Evolutionary conservation across 2,888 invertebrate species (phyloP).

Genomic region (Teleogryllus oceanicus): DNA sequence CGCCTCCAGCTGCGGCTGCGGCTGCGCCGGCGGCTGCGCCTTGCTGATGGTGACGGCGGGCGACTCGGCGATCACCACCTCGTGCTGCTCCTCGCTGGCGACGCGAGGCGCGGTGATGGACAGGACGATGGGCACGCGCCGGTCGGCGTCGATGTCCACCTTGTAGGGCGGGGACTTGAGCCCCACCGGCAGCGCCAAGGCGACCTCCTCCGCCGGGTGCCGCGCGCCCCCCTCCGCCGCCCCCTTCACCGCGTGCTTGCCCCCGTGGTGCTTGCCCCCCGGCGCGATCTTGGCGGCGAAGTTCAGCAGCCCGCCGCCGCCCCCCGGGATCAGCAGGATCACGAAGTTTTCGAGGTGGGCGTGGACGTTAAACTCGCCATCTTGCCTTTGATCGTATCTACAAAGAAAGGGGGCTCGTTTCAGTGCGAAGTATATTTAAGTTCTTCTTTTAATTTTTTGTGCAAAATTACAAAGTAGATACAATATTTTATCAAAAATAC

Average conservation of each 20-base stretch:
- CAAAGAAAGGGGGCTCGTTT: background rate
- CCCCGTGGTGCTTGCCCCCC: background rate
- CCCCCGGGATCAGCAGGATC: conserved; percentile 58
- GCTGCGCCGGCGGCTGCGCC: background rate
- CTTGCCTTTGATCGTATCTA: conserved; percentile 68
- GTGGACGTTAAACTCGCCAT: conserved; percentile 69
- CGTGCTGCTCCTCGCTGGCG: background rate
- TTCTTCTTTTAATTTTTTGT: too few relatives aligned
- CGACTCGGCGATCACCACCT: conserved; percentile 7
- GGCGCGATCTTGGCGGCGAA: background rate
- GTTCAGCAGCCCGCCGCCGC: conserved; percentile 45
- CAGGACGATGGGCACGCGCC: background rate
- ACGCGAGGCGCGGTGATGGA: background rate
- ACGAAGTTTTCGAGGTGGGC: conserved; percentile 73
- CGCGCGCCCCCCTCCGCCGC: background rate
- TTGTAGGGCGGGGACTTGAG: background rate
- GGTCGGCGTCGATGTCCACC: conserved; percentile 1
- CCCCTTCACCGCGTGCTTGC: background rate
- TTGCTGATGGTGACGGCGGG: background rate
- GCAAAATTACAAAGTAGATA: too few relatives aligned
- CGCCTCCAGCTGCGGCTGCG: background rate
- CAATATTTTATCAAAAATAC: too few relatives aligned
- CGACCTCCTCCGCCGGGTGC: background rate
- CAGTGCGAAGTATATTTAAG: too few relatives aligned
- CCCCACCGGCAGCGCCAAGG: background rate